These are phyloP conservation scores for Knipowitschia caucasica DNA, from an alignment of 2,797 vertebrate species.

Conservation along the genomic window DNA sequence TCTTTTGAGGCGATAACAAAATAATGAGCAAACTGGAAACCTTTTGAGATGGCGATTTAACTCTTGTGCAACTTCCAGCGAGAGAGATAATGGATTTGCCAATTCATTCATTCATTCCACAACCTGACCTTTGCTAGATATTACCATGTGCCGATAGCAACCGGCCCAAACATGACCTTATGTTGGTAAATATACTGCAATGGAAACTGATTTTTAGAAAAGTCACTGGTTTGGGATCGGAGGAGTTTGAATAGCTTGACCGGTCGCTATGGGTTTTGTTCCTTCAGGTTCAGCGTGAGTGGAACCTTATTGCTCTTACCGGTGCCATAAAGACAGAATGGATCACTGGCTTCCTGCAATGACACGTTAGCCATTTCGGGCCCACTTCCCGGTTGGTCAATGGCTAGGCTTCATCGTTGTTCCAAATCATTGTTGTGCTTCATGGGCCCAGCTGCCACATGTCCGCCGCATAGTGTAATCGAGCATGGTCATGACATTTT, in stretches of 20 bases:
- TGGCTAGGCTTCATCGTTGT: slow-evolving; percentile 74
- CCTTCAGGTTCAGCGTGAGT: slow-evolving; percentile 54
- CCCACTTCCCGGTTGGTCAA: slow-evolving; percentile 65
- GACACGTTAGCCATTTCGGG: slow-evolving; percentile 67
- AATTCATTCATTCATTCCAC: slow-evolving; percentile 55
- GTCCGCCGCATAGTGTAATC: slow-evolving; percentile 63
- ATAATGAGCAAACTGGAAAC: slow-evolving; percentile 10
- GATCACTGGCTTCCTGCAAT: slow-evolving; percentile 68
- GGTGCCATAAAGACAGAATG: slow-evolving; percentile 70
- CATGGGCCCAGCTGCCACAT: slow-evolving; percentile 75
- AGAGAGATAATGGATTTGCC: slow-evolving; percentile 33
- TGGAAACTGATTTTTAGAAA: slow-evolving; percentile 34
- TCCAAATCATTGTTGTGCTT: slow-evolving; percentile 70
- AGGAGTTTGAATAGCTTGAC: slow-evolving; percentile 5
- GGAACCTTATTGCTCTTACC: slow-evolving; percentile 61
- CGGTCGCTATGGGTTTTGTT: slow-evolving; percentile 29
- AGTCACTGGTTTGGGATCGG: slow-evolving; percentile 11
- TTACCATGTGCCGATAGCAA: slow-evolving; percentile 45
- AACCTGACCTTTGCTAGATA: slow-evolving; percentile 59
- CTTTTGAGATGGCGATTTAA: slow-evolving; percentile 13
- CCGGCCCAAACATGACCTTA: slow-evolving; percentile 47
- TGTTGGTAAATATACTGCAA: slow-evolving; percentile 44
- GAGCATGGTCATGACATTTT: slow-evolving; percentile 52
- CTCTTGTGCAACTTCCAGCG: slow-evolving; percentile 29
- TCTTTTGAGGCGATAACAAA: slow-evolving; percentile 12